Conservation (phyloP, 2,113 vertebrate species). For the Mugil cephalus region DNA sequence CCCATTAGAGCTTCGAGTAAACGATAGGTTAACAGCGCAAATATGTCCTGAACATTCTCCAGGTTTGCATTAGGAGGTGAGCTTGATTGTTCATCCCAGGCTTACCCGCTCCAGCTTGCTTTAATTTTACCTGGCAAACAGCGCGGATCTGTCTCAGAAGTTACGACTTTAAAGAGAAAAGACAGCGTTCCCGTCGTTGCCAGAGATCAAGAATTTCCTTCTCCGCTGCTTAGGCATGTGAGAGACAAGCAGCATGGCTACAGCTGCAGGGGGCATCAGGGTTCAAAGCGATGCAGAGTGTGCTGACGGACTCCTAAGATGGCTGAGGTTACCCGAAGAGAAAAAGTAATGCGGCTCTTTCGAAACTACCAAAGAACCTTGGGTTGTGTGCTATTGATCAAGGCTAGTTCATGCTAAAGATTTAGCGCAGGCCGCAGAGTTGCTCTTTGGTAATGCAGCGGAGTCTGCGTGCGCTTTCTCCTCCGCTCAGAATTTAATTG, state of each 20-base stretch:
- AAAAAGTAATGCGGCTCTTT: constrained; percentile 2
- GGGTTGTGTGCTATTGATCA: constrained; percentile 7
- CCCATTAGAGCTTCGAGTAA: constrained; percentile 38
- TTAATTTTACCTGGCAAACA: constrained; percentile 58
- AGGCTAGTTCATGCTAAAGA: constrained; percentile 10
- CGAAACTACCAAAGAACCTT: background rate
- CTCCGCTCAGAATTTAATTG: constrained; percentile 45
- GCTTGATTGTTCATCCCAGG: too few species aligned
- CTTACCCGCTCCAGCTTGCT: constrained; percentile 48
- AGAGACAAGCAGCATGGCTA: constrained; percentile 21
- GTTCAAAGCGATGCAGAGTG: constrained; percentile 42
- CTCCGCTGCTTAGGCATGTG: constrained; percentile 16
- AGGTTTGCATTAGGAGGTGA: constrained; percentile 5
- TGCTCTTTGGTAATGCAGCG: constrained; percentile 9
- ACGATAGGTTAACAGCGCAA: constrained; percentile 27
- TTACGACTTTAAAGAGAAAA: constrained; percentile 14
- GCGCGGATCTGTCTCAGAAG: constrained; percentile 23
- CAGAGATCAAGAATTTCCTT: constrained; percentile 47
- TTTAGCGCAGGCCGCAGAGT: constrained; percentile 5
- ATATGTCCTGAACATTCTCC: background rate
- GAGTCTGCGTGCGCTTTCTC: constrained; percentile 9
- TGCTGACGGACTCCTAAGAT: constrained; percentile 22
- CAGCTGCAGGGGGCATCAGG: constrained; percentile 8
- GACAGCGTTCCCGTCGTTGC: background rate
- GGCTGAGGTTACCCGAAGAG: constrained; percentile 8